A percentile compares a stretch with the other conserved stretches of the same genome.
Evolutionary conservation across 2,797 vertebrate species (phyloP).

Genomic region (Antrozous pallidus): DNA sequence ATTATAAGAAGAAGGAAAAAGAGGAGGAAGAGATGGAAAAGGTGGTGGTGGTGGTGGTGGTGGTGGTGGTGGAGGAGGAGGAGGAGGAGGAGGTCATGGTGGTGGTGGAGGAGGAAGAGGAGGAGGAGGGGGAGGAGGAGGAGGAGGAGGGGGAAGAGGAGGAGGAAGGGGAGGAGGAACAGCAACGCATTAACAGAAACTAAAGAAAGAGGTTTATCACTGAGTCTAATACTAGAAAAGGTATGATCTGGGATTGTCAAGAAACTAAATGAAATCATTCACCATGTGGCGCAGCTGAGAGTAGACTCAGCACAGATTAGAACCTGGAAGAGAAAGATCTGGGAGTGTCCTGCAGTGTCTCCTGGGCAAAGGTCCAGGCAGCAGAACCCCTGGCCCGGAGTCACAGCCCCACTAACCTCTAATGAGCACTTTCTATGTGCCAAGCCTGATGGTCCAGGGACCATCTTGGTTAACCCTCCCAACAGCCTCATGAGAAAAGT

Average conservation of each 20-base stretch:
- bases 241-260: not conserved
- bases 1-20: not conserved
- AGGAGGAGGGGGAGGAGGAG: too few species aligned
- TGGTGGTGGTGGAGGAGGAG: too few species aligned
- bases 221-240: not conserved
- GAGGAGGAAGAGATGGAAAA: not conserved
- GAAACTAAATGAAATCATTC: not conserved
- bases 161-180: accelerated
- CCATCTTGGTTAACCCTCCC: not conserved
- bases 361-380: not conserved
- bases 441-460: not conserved
- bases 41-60: too few species aligned
- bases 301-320: not conserved
- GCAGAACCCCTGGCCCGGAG: not conserved
- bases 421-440: not conserved
- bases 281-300: not conserved
- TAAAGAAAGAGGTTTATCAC: not conserved
- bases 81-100: not conserved
- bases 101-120: not conserved
- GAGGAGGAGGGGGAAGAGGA: not conserved
- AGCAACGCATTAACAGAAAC: not conserved
- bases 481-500: not conserved
- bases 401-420: not conserved
- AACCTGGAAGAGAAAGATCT: not conserved
- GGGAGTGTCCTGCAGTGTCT: not conserved